Evolutionary conservation across 2,797 vertebrate species (phyloP).

Genomic region (Centroberyx gerrardi): DNA sequence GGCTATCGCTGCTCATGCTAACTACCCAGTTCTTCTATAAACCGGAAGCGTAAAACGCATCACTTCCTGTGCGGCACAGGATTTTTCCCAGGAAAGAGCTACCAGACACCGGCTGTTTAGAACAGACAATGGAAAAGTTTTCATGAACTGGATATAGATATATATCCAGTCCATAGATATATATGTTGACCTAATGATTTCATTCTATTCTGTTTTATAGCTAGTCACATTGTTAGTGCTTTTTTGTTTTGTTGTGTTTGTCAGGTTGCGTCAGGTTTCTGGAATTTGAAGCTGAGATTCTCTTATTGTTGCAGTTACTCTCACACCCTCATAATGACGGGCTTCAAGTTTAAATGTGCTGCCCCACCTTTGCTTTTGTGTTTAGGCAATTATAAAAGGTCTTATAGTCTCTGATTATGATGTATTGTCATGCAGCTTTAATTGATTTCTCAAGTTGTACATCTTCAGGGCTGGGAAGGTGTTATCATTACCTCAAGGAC

Average conservation of each 20-base stretch:
- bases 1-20: no score
- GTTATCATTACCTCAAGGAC: background rate
- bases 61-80: no score
- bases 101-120: no score
- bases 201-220: no score
- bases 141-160: no score
- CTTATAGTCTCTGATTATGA: constrained; percentile 2
- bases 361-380: constrained; percentile 47
- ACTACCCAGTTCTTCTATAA: no score
- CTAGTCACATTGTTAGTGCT: no score
- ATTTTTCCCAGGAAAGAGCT: no score
- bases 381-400: background rate
- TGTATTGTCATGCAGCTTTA: background rate
- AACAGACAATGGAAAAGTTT: no score
- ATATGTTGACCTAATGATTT: no score
- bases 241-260: background rate
- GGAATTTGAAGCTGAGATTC: constrained; percentile 2
- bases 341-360: constrained; percentile 15
- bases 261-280: constrained; percentile 19
- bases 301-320: constrained; percentile 6
- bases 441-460: background rate
- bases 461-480: background rate
- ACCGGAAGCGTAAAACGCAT: no score
- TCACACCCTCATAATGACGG: constrained; percentile 10
- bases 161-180: no score